Evolutionary conservation across 2,113 vertebrate species (phyloP), one percentile per base, ranked within the genome.

Genomic region (Parotia lawesii): DNA sequence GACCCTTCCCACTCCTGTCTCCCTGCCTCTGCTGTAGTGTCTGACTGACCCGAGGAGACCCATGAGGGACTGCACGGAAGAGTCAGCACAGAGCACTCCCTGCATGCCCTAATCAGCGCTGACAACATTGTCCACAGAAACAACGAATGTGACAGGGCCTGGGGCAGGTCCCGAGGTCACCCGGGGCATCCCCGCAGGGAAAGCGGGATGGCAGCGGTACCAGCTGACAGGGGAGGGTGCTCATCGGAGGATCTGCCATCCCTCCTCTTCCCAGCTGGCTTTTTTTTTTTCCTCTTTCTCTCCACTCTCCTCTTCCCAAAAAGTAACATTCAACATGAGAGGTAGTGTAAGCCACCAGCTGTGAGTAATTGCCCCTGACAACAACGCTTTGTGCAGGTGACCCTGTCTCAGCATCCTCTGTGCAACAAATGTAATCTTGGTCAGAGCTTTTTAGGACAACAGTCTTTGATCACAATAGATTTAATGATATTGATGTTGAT

Each of bases 91-190:
- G 37, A 37, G 75, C 33, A 9, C 53, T 53, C 17, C 11, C 2
- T 19, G 66, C 2, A 2, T 1, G 0, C 22, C 58, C 48, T 12
- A 1, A 42, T n/a, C 69, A 47, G 15, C 0, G 0, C 48, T 50
- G 78, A 17, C 69, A 81, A 15, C 64, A 31, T 2, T 33, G 23
- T 14, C 38, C 1, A 2, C 45, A 65, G 74, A 11, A 61, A 69
- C 29, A 51, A 13, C 9, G 17, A 42, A 22, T 7, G 47, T 0
- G 1, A 3, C 28, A 19, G 31, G 38, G 25, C 35, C 44, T 8
- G 23, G 58, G 67, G 22, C 77, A 37, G 53, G 19, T n/a, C 54
- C 88, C 71, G 12, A 50, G 53, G 38, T 37, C 58, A 18, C 53
- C 69, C 33, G 4, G 38, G 61, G 45, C 25, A 25, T 20, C 9